A percentile compares a stretch with the other conserved stretches of the same genome.
Evolutionary conservation across 1,140 invertebrate species (phyloP).

Genomic region (Drosophila navojoa): DNA sequence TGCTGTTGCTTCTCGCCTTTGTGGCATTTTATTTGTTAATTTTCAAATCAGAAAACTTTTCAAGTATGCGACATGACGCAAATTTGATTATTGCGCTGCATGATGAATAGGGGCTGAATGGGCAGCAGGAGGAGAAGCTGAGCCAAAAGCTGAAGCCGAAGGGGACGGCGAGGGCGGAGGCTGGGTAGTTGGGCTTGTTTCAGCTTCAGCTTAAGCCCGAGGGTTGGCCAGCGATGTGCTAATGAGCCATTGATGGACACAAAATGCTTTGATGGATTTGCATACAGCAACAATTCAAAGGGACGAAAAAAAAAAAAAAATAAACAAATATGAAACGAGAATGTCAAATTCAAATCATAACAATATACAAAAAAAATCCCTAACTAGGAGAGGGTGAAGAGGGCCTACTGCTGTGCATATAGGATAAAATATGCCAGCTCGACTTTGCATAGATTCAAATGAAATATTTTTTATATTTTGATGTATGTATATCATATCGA

Average conservation of each 20-base stretch:
- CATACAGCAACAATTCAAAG: slow-evolving; percentile 8
- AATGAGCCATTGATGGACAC: slow-evolving; percentile 68
- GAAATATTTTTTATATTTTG: no score
- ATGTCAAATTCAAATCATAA: slow-evolving; percentile 6
- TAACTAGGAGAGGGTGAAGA: background rate
- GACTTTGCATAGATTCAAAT: no score
- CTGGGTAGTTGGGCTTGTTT: background rate
- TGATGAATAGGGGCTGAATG: slow-evolving; percentile 39
- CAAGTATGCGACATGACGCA: slow-evolving; percentile 59
- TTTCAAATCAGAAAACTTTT: slow-evolving; percentile 73
- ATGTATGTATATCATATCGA: no score
- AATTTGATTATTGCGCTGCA: slow-evolving; percentile 70
- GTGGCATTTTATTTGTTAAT: slow-evolving; percentile 76
- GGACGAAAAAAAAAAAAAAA: background rate
- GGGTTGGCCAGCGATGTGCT: slow-evolving; percentile 38
- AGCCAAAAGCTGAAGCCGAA: no score
- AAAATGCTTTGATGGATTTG: slow-evolving; percentile 19
- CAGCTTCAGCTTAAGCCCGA: background rate
- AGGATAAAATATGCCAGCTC: no score
- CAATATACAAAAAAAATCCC: slow-evolving; percentile 4
- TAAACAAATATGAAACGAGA: background rate
- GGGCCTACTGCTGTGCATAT: background rate
- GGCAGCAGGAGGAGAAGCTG: background rate
- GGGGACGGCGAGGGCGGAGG: background rate
- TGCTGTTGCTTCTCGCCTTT: slow-evolving; percentile 7